Base-by-base conservation (phyloP, 2,888 invertebrate genomes). In the Dyspetes luteomarginatus region DNA sequence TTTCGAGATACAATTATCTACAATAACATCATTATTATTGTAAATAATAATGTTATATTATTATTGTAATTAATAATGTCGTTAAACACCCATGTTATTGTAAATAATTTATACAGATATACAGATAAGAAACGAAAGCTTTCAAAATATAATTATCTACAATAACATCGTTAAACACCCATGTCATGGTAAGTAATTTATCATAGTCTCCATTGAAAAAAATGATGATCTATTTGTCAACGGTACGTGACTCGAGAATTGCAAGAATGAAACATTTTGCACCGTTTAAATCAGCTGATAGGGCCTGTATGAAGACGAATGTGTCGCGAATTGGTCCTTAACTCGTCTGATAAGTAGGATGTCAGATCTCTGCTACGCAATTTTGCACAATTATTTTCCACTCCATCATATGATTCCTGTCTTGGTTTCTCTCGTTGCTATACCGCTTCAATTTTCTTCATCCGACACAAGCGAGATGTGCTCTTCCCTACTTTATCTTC, bases 311-410 rank as follows among this genome's bases (percentile, higher is more conserved):
- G 81, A 86, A 86, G 86, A 86, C 82, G 82, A 85, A 87, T 88
- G 86, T 82, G 79, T 73, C 83, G 86, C 83, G 84, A 24, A 71
- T 45, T 58, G 41, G 43, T 36, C 15, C 15, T 48, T 17, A 58
- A 86, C 86, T 86, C 85, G 85, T 12, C 84, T 80, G 83, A 83
- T 86, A 87, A 88, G 86, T 89, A 88, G 86, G 84, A 87, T 88
- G 88, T 87, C 86, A 84, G 84, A n/a, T 43, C 9, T 12, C 15
- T 15, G 36, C 26, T 22, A 43, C 43, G 41, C 62, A 62, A 36
- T 62, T 24, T 43, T 62, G 43, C 41, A 62, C 19, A 41, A 62
- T 62, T 62, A 62, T 62, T 62, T 41, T 36, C 36, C 62, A 17
- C 41, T 62, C 41, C 62, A 62, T 62, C 62, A 62, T 62, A 62